Evolutionary conservation across 1,140 invertebrate species (phyloP).

Genomic region (Manduca sexta): DNA sequence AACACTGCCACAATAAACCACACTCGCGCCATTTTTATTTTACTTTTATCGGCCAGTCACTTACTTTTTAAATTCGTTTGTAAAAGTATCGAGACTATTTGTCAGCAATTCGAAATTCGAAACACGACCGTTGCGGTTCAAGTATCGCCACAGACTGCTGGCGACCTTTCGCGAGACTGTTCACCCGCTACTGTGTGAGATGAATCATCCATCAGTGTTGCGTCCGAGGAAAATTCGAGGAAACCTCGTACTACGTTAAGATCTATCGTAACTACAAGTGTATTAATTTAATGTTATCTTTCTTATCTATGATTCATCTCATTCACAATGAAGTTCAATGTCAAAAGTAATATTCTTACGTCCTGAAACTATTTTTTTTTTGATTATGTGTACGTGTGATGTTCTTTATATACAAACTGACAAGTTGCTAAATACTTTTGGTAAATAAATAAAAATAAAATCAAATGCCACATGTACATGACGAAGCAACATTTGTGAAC

Average conservation of each 20-base stretch:
- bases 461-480: no score
- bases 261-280: neutral
- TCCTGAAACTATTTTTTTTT: no score
- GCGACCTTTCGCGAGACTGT: conserved; percentile 19
- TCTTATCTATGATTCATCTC: no score
- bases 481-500: no score
- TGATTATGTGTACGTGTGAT: no score
- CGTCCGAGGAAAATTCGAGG: conserved; percentile 42
- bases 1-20: conserved; percentile 33
- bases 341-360: no score
- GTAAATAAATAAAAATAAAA: no score
- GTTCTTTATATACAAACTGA: no score
- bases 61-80: conserved; percentile 1
- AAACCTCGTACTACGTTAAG: conserved; percentile 26
- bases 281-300: no score
- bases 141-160: conserved; percentile 35
- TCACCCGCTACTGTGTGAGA: conserved; percentile 26
- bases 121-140: conserved; percentile 24
- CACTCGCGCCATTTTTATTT: conserved; percentile 35
- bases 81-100: neutral
- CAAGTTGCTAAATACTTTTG: no score
- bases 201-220: conserved; percentile 39
- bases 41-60: no score
- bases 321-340: no score
- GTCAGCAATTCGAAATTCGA: conserved; percentile 20